Conservation (phyloP, 2,888 invertebrate genomes). For the Drosophila incognita region DNA sequence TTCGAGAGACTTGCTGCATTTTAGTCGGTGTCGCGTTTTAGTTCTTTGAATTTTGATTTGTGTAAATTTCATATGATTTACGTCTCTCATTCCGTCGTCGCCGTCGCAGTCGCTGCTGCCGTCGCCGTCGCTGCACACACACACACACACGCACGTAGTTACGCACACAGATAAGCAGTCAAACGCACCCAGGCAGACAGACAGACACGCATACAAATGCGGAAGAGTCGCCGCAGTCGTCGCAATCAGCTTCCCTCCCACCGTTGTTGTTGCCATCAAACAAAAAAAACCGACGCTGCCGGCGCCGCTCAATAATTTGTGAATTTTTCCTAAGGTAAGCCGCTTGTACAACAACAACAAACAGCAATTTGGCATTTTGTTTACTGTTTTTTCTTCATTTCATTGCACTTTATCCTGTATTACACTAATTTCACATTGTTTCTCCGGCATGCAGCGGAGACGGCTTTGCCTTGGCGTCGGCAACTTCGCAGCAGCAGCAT, state of each 20-base stretch:
- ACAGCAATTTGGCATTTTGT: slow-evolving; percentile 22
- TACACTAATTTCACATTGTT: slow-evolving; percentile 50
- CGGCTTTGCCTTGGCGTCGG: slow-evolving; percentile 29
- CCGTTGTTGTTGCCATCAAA: slow-evolving; percentile 30
- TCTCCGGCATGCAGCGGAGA: slow-evolving; percentile 18
- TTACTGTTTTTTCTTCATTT: slow-evolving; percentile 32
- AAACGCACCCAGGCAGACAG: slow-evolving; percentile 26
- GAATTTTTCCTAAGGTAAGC: slow-evolving; percentile 67
- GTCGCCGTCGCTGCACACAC: slow-evolving; percentile 25
- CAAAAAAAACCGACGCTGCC: slow-evolving; percentile 28
- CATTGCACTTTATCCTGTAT: slow-evolving; percentile 41
- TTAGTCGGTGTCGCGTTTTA: slow-evolving; percentile 55
- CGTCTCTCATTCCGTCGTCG: slow-evolving; percentile 29
- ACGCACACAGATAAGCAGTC: slow-evolving; percentile 13
- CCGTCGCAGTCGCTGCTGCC: slow-evolving; percentile 28
- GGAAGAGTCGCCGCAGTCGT: slow-evolving; percentile 63
- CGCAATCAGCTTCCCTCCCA: slow-evolving; percentile 43
- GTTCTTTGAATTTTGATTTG: slow-evolving; percentile 49
- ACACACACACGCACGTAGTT: slow-evolving; percentile 8
- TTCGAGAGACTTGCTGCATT: slow-evolving; percentile 59
- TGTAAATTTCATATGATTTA: slow-evolving; percentile 44
- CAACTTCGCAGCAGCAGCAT: slow-evolving; percentile 18
- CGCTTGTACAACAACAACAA: slow-evolving; percentile 7
- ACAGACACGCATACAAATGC: slow-evolving; percentile 42
- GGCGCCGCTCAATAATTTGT: slow-evolving; percentile 52